Evolutionary conservation across 2,888 invertebrate genomes (phyloP), one percentile per base, ranked within the genome.

Genomic region (Zootermopsis nevadensis): DNA sequence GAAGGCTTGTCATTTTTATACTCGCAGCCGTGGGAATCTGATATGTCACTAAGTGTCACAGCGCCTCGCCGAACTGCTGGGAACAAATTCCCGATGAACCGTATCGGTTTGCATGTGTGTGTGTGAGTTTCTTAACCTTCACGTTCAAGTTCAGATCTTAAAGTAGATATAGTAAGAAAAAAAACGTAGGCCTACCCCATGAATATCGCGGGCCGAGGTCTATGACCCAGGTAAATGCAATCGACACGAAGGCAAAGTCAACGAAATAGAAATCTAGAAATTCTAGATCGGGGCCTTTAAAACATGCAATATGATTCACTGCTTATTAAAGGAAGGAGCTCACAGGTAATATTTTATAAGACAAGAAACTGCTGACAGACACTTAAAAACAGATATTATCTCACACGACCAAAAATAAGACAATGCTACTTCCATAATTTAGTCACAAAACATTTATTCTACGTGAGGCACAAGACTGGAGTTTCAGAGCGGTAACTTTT

Each of bases 41-140:
- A n/a, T n/a, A n/a, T n/a, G n/a, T n/a, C n/a, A n/a, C n/a, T n/a
- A n/a, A n/a, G n/a, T n/a, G n/a, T n/a, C n/a, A n/a, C n/a, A n/a
- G n/a, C n/a, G n/a, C n/a, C n/a, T n/a, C n/a, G n/a, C n/a, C n/a
- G n/a, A n/a, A n/a, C n/a, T n/a, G n/a, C n/a, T n/a, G n/a, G n/a
- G n/a, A n/a, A n/a, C n/a, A n/a, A n/a, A n/a, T n/a, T n/a, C n/a
- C n/a, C n/a, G n/a, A n/a, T n/a, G n/a, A n/a, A n/a, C n/a, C n/a
- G n/a, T 10, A 19, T 67, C 12, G 67, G 19, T 30, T 72, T 72
- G 33, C 72, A 33, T 72, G 72, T 35, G 24, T 72, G 35, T 6
- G 31, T 72, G 72, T 72, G n/a, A n/a, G n/a, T n/a, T n/a, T 72
- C 72, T 72, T 72, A 35, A 72, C 72, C 72, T 72, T 72, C 33